Base-by-base conservation (phyloP, 2,888 invertebrate genomes). In the Sussaba pulchella region DNA sequence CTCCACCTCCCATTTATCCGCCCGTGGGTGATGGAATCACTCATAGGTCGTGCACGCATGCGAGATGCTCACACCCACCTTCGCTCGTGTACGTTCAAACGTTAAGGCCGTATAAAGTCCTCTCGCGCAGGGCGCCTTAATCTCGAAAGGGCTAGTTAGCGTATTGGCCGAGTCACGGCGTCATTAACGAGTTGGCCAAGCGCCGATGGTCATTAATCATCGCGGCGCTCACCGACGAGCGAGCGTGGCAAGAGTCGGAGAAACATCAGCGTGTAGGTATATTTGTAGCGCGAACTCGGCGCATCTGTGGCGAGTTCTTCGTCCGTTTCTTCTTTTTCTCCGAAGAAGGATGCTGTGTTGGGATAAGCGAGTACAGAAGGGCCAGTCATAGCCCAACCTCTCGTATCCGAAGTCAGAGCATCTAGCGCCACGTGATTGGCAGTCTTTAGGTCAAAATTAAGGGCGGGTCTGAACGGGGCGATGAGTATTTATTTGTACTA, bases 171-270 rank as follows among this genome's bases (percentile, higher is more conserved):
- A 91, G 91, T 92, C 92, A 92, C 89, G 89, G 89, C 88, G 85
- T 90, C 89, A 90, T 90, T 91, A 91, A 91, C 90, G 89, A 87
- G 85, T 88, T 75, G 74, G 59, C 41, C 79, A 85, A 80, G 84
- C 83, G 83, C 82, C 83, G 83, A 88, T 90, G 86, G 88, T 88
- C 92, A 92, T 92, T 92, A 92, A 92, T 92, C 92, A 92, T 91
- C 82, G 78, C 69, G 78, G 78, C 78, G 81, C 82, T 79, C 81
- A 17, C n/a, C n/a, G 70, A 57, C 26, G 69, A 57, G 31, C 57
- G 45, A 41, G 26, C 41, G 41, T 24, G 47, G 10, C 6, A n/a
- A 26, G 19, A 24, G 57, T 39, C 12, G 39, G 12, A 52, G 41
- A 50, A 54, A 26, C 41, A 19, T 26, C 67, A 66, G n/a, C n/a